Conservation (phyloP, 2,888 invertebrate species). For the Luperina testacea region DNA sequence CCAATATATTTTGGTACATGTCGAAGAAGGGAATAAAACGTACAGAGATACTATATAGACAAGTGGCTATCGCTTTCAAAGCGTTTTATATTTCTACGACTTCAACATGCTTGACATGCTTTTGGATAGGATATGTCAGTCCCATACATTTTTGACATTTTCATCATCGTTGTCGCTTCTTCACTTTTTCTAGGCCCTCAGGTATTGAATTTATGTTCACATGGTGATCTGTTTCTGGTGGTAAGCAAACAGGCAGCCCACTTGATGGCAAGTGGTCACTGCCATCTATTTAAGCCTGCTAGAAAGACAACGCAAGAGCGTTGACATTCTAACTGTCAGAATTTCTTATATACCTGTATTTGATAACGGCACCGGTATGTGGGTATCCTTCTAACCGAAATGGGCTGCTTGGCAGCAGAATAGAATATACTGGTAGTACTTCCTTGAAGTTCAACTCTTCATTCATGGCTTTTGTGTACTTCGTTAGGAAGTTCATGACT, state of each 20-base stretch:
- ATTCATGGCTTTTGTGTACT: too few species aligned
- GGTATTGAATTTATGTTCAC: background rate
- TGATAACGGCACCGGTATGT: too few species aligned
- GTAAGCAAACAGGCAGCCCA: background rate
- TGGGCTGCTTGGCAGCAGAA: too few species aligned
- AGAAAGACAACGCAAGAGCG: background rate
- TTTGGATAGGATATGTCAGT: background rate
- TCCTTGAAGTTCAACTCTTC: too few species aligned
- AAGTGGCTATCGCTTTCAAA: background rate
- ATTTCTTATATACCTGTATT: background rate
- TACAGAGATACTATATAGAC: background rate
- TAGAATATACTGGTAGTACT: too few species aligned
- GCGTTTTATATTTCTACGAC: background rate
- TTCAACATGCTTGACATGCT: background rate
- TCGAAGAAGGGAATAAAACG: background rate
- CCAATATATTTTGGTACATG: background rate
- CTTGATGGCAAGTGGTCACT: background rate
- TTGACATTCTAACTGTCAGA: background rate
- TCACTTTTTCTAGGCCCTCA: background rate
- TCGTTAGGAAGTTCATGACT: background rate
- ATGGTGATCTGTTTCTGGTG: background rate
- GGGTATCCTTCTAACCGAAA: too few species aligned
- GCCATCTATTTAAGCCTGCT: background rate
- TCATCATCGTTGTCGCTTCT: too few species aligned
- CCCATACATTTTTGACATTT: background rate